Evolutionary conservation across 2,888 invertebrate genomes (phyloP).

Genomic region (Apamea anceps): DNA sequence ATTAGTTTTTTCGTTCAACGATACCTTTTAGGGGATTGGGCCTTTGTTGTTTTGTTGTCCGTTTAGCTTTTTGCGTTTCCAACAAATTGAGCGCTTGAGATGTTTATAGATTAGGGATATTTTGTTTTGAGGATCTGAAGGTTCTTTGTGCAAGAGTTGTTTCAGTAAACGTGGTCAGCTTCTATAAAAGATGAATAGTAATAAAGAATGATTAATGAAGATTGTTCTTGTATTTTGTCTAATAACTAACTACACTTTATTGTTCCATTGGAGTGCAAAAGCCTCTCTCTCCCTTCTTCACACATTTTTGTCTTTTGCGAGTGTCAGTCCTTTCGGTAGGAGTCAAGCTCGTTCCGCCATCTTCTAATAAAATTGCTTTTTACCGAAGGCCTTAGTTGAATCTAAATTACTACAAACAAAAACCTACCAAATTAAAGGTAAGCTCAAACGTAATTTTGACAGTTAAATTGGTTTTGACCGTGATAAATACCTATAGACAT

Average conservation of each 20-base stretch:
- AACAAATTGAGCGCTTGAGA: constrained; percentile 60
- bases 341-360: too few species aligned
- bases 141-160: not conserved
- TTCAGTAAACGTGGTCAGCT: not conserved
- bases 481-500: too few species aligned
- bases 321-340: too few species aligned
- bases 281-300: too few species aligned
- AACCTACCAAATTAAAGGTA: not conserved
- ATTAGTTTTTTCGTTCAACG: constrained; percentile 70
- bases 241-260: too few species aligned
- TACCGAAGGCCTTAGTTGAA: not conserved
- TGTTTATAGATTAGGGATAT: constrained; percentile 50
- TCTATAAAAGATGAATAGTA: not conserved
- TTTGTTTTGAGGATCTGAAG: not conserved
- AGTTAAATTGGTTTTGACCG: too few species aligned
- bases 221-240: too few species aligned
- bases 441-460: too few species aligned
- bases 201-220: not conserved
- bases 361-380: not conserved
- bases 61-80: constrained; percentile 54
- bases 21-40: constrained; percentile 59
- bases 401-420: not conserved
- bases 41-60: constrained; percentile 54
- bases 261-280: too few species aligned
- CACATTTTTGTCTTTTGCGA: too few species aligned